A percentile compares a stretch with the other conserved stretches of the same genome.
phyloP scores from a whole-genome alignment of 2,113 vertebrate species.

The Petaurus breviceps region DNA sequence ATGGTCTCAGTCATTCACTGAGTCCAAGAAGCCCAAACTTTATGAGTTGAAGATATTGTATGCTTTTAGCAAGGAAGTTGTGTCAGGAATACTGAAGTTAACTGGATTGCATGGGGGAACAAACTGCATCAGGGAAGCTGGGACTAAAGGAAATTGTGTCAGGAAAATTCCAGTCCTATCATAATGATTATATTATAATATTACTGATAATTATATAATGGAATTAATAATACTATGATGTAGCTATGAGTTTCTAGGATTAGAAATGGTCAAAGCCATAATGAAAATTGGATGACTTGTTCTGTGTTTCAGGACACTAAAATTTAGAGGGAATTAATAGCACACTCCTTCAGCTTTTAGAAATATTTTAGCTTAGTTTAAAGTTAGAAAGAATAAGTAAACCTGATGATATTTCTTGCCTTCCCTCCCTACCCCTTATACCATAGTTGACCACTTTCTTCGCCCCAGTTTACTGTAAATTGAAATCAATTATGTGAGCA shows the following conservation, averaged over 20 bases:
- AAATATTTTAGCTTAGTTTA: neutral
- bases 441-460: neutral
- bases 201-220: neutral
- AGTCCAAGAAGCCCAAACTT: neutral
- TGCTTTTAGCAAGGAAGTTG: neutral
- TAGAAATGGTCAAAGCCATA: neutral
- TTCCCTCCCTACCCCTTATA: neutral
- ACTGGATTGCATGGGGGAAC: neutral
- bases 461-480: neutral
- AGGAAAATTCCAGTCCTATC: neutral
- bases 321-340: neutral
- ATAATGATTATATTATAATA: neutral
- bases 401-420: neutral
- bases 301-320: neutral
- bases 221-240: neutral
- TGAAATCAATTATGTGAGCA: neutral
- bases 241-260: neutral
- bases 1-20: neutral
- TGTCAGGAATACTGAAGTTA: neutral
- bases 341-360: neutral
- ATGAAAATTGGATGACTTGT: neutral
- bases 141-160: neutral
- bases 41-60: neutral
- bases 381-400: neutral
- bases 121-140: neutral